Conservation (phyloP, 2,888 invertebrate genomes). For the Tricholauxania praeusta region DNA sequence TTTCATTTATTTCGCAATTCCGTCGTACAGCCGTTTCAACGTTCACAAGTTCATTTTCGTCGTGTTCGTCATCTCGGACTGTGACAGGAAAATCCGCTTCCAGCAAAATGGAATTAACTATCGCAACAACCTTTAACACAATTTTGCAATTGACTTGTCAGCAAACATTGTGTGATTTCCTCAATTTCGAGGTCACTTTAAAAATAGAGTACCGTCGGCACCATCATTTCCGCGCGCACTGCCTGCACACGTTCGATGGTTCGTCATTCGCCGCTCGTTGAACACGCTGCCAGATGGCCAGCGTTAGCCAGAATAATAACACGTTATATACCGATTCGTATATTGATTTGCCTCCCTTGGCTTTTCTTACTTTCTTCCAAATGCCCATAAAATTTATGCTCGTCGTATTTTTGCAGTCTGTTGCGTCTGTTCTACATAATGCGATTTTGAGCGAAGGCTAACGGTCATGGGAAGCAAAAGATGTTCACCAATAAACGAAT, state of each 20-base stretch:
- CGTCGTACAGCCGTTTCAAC: neutral
- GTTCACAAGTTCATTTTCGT: neutral
- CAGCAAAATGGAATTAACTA: conserved; percentile 32
- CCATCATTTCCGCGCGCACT: conserved; percentile 6
- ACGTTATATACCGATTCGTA: neutral
- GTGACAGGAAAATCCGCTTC: conserved; percentile 29
- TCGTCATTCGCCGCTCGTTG: conserved; percentile 16
- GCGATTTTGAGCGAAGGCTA: conserved; percentile 15
- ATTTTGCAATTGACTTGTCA: conserved; percentile 41
- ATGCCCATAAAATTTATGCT: too few species aligned
- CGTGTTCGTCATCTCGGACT: neutral
- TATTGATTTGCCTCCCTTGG: neutral
- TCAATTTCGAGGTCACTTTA: conserved; percentile 49
- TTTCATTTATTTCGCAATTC: neutral
- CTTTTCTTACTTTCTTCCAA: too few species aligned
- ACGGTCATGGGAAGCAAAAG: conserved; percentile 8
- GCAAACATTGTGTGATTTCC: conserved; percentile 43
- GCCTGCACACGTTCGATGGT: neutral
- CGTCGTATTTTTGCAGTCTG: conserved; percentile 6
- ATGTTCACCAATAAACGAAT: too few species aligned
- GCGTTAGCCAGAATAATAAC: neutral
- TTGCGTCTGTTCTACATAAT: conserved; percentile 17
- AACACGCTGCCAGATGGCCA: conserved; percentile 12
- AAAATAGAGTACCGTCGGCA: conserved; percentile 42
- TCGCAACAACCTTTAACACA: conserved; percentile 36